These are phyloP conservation scores for Xanthia togata DNA, from an alignment of 2,888 invertebrate genomes.

Conservation along the genomic window DNA sequence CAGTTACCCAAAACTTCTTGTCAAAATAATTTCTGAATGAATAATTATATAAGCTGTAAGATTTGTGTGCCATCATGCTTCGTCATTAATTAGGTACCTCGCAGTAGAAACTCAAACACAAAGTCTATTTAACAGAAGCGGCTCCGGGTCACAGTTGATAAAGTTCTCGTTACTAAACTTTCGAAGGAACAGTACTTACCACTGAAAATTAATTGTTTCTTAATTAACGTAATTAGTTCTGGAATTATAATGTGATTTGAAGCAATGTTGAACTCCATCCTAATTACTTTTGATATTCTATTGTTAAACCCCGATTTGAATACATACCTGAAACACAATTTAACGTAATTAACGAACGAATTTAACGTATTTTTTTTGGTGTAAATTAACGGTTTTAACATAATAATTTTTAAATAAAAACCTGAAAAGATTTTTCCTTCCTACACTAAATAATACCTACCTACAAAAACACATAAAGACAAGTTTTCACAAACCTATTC, in stretches of 20 bases:
- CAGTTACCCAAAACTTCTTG: neutral
- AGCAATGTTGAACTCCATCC: neutral
- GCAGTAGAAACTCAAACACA: conserved; percentile 24
- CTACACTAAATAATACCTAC: too few species aligned
- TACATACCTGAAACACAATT: too few species aligned
- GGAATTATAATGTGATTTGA: neutral
- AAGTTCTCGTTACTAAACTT: conserved; percentile 18
- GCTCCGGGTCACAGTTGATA: neutral
- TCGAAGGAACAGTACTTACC: conserved; percentile 18
- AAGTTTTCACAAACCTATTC: too few species aligned
- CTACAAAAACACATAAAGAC: too few species aligned
- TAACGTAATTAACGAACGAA: too few species aligned
- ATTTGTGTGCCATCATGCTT: neutral
- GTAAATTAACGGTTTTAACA: too few species aligned
- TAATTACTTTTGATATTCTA: neutral
- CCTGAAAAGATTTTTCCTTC: too few species aligned
- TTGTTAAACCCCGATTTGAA: too few species aligned
- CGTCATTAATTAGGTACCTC: conserved; percentile 22
- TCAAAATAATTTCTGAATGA: neutral
- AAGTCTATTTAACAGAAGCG: conserved; percentile 30
- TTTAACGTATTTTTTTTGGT: too few species aligned
- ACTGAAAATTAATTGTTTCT: conserved; percentile 9
- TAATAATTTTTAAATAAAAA: too few species aligned
- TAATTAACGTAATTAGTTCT: conserved; percentile 15
- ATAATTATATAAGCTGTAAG: neutral